Evolutionary conservation across 2,888 invertebrate genomes (phyloP).

Genomic region (Nomada fabriciana): DNA sequence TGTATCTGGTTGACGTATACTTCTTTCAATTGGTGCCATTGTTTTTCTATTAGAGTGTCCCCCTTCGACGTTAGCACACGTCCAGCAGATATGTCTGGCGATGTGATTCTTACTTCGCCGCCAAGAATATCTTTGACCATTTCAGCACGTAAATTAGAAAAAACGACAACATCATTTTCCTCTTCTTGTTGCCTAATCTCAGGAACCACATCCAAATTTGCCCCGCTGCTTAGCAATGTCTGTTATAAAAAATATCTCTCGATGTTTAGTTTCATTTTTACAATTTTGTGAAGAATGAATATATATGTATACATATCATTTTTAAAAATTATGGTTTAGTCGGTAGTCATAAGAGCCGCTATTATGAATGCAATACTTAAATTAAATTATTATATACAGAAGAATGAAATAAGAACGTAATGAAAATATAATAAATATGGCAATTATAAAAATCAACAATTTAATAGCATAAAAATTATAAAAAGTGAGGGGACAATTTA

Average conservation of each 20-base stretch:
- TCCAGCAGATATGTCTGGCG: background rate
- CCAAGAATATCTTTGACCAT: slow-evolving; percentile 63
- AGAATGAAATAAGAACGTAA: slow-evolving; percentile 49
- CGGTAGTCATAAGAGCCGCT: background rate
- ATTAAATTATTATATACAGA: slow-evolving; percentile 14
- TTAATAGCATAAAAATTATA: slow-evolving; percentile 53
- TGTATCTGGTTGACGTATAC: slow-evolving; percentile 77
- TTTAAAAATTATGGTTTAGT: background rate
- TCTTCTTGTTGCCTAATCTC: slow-evolving; percentile 52
- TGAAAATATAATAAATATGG: slow-evolving; percentile 47
- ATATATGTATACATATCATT: slow-evolving; percentile 33
- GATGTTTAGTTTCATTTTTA: slow-evolving; percentile 46
- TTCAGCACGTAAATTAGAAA: slow-evolving; percentile 69
- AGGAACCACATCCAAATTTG: slow-evolving; percentile 52
- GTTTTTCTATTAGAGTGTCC: slow-evolving; percentile 67
- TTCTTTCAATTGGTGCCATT: slow-evolving; percentile 77
- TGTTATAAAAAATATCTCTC: slow-evolving; percentile 63
- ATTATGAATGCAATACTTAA: background rate
- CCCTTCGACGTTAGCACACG: slow-evolving; percentile 19
- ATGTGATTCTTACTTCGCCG: slow-evolving; percentile 64
- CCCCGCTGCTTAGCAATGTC: slow-evolving; percentile 55
- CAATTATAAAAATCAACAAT: slow-evolving; percentile 54
- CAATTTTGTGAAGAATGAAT: slow-evolving; percentile 9
- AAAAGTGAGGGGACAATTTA: slow-evolving; percentile 52
- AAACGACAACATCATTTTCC: slow-evolving; percentile 56